Evolutionary conservation across 2,888 invertebrate genomes (phyloP).

Genomic region (Ophion obscuratus): DNA sequence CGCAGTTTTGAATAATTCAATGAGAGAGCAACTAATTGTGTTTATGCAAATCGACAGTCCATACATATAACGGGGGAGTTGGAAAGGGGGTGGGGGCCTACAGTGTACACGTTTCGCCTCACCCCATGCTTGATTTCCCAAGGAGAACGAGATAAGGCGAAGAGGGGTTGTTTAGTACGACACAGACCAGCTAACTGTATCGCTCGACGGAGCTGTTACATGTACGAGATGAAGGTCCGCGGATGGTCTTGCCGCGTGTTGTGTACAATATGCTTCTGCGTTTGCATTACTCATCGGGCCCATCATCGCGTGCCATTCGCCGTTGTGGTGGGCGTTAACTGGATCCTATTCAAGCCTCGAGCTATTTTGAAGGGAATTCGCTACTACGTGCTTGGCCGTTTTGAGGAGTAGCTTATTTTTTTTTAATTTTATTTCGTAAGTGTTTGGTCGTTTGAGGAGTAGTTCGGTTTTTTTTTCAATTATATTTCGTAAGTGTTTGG

Average conservation of each 20-base stretch:
- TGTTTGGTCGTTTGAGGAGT: too few species aligned
- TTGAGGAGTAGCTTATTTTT: background rate
- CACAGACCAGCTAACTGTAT: constrained; percentile 28
- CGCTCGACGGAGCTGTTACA: constrained; percentile 39
- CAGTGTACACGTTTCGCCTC: constrained; percentile 48
- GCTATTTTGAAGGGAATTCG: background rate
- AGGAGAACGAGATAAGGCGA: constrained; percentile 75
- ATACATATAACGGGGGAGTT: constrained; percentile 39
- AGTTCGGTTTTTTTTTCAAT: too few species aligned
- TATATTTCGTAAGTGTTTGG: too few species aligned
- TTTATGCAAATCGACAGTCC: constrained; percentile 80
- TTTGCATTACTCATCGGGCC: constrained; percentile 40
- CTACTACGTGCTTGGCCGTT: background rate
- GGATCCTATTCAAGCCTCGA: constrained; percentile 9
- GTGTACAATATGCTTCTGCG: constrained; percentile 45
- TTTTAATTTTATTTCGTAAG: background rate
- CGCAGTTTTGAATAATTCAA: constrained; percentile 81
- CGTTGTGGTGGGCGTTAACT: constrained; percentile 9
- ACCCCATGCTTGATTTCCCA: constrained; percentile 78
- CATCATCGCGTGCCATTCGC: constrained; percentile 27
- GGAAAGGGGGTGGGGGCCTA: background rate
- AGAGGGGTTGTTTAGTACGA: constrained; percentile 65
- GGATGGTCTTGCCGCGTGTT: constrained; percentile 18
- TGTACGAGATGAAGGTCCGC: constrained; percentile 38
- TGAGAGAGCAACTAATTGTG: constrained; percentile 80